Evolutionary conservation across 2,113 vertebrate genomes (phyloP).

Genomic region (Gasterosteus aculeatus): DNA sequence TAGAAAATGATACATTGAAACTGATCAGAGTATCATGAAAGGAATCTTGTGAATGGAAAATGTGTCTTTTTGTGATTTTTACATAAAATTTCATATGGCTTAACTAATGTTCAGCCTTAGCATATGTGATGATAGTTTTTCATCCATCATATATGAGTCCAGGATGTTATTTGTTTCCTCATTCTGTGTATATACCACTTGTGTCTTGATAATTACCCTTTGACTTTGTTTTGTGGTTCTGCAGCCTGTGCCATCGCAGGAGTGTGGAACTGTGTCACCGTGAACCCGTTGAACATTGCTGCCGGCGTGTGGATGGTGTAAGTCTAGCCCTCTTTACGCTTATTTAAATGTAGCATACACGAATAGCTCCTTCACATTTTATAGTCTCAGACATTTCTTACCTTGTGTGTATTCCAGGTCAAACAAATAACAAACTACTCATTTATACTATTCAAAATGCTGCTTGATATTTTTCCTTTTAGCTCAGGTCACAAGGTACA

Average conservation of each 20-base stretch:
- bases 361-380: background rate
- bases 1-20: background rate
- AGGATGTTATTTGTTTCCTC: no score
- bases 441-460: no score
- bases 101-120: background rate
- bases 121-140: background rate
- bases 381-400: background rate
- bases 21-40: background rate
- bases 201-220: background rate
- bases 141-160: background rate
- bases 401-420: background rate
- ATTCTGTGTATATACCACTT: no score
- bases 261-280: slow-evolving; percentile 93
- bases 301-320: slow-evolving; percentile 99
- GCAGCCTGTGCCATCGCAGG: slow-evolving; percentile 89
- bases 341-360: background rate
- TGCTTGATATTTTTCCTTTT: no score
- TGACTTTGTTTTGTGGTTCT: slow-evolving; percentile 17
- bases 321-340: slow-evolving; percentile 70
- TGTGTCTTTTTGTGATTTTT: slow-evolving; percentile 7
- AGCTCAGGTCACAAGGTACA: no score
- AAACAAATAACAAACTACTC: background rate
- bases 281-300: slow-evolving; percentile 94
- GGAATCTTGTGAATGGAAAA: slow-evolving; percentile 8
- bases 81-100: slow-evolving; percentile 6